Evolutionary conservation across 53 echinoderm and acorn worm species (phyloP), one percentile per base, ranked within the genome.

Genomic region (Arbacia lixula): DNA sequence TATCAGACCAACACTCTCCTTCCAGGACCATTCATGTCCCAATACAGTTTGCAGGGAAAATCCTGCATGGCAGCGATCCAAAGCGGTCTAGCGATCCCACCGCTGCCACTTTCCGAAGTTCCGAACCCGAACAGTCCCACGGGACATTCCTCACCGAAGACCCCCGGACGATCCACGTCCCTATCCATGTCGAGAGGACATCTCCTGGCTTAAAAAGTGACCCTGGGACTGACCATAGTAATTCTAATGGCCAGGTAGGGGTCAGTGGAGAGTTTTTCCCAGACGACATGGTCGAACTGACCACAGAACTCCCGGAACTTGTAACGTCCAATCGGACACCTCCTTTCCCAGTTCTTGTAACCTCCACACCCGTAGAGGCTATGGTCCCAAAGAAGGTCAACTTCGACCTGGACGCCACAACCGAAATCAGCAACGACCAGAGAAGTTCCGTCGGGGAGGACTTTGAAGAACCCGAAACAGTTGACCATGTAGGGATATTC

Each of bases 351-450:
- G 41, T 61, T n/a, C 61, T 43, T 31, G 33, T 22, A n/a, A 2
- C 24, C 12, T 25, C 36, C 25, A 39, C 4, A 21, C 25, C 50
- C 14, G 34, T 31, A 25, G 56, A 56, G 12, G 39, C 56, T 25
- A 20, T 56, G 57, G 74, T 74, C 17, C 69, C 42, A 1, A 77
- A 77, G 64, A 81, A 63, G 49, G 82, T 81, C 32, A 81, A 81
- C 49, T 81, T 81, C 63, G 52, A 81, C n/a, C 20, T 81, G 49
- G 82, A 81, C 12, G 82, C 82, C 26, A 81, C 82, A 6, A 81
- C 82, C 0, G 82, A 81, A 30, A 64, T 81, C 32, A 63, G 62
- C 42, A 41, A 27, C 16, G 82, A 81, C 43, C 82, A 63, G 33
- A 39, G 77, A 26, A 77, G 77, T 39, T 77, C 77, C 12, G 38